Evolutionary conservation across 2,888 invertebrate species (phyloP).

Genomic region (Aspidiotus destructor): DNA sequence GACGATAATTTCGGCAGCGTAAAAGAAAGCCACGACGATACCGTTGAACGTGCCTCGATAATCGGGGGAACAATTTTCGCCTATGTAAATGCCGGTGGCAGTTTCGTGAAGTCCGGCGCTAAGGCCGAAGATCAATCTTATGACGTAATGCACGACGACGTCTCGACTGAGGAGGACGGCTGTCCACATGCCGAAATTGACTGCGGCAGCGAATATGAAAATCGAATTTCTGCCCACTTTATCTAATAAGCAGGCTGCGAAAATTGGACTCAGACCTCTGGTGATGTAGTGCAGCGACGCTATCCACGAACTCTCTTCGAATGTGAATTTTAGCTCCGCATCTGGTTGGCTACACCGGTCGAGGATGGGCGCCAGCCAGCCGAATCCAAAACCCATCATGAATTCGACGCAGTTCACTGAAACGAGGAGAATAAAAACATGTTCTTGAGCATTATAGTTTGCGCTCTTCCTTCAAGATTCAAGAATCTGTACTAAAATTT

Average conservation of each 20-base stretch:
- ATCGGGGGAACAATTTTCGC: slow-evolving; percentile 12
- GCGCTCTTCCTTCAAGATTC: too few relatives aligned
- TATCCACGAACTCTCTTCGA: slow-evolving; percentile 8
- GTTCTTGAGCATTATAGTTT: too few relatives aligned
- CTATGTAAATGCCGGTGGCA: slow-evolving; percentile 9
- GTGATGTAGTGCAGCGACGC: slow-evolving; percentile 6
- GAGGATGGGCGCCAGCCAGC: slow-evolving; percentile 10
- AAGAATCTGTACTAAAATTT: too few relatives aligned
- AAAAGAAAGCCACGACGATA: slow-evolving; percentile 3
- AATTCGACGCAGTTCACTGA: slow-evolving; percentile 6
- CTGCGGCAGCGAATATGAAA: not conserved
- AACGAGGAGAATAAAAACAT: too few relatives aligned
- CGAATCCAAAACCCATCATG: not conserved
- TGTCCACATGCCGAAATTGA: not conserved
- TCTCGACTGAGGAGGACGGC: not conserved
- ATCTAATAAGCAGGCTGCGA: slow-evolving; percentile 1
- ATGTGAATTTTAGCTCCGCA: not conserved
- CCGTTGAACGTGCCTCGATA: slow-evolving; percentile 6
- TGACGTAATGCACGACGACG: not conserved
- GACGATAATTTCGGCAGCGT: not conserved
- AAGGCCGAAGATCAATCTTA: slow-evolving; percentile 9
- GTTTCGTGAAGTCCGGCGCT: slow-evolving; percentile 1
- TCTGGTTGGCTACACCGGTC: not conserved
- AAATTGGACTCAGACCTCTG: not conserved
- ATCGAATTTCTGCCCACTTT: slow-evolving; percentile 2